These are phyloP conservation scores for Tretioscincus oriximinensis DNA, from an alignment of 2,113 vertebrate genomes.

Conservation along the genomic window DNA sequence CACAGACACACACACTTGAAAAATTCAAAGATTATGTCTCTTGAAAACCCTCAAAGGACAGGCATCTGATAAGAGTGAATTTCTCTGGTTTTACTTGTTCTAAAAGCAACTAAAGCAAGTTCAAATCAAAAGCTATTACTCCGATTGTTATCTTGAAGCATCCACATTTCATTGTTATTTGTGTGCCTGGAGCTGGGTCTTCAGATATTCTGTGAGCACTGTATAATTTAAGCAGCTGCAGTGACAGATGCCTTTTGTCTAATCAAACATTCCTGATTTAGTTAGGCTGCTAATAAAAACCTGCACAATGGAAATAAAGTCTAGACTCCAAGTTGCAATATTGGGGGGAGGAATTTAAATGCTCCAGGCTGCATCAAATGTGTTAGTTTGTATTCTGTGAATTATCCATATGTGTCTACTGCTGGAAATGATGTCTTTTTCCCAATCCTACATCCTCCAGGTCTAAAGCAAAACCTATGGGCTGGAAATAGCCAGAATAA, in stretches of 20 bases:
- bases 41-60: slow-evolving; percentile 12
- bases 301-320: slow-evolving; percentile 15
- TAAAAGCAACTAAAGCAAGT: not conserved
- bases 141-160: not conserved
- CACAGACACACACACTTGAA: not conserved
- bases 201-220: not conserved
- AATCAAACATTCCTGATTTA: slow-evolving; percentile 36
- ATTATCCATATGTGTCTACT: not conserved
- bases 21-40: slow-evolving; percentile 20
- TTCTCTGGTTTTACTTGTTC: not conserved
- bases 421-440: not conserved
- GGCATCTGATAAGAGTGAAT: not conserved
- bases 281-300: slow-evolving; percentile 48
- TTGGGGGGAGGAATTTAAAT: not conserved
- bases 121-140: not conserved
- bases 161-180: fast-evolving
- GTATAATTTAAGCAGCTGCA: slow-evolving; percentile 6
- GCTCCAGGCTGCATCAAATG: slow-evolving; percentile 6
- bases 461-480: no score
- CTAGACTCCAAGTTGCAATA: slow-evolving; percentile 7
- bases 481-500: no score
- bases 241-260: slow-evolving; percentile 23
- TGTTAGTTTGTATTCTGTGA: not conserved
- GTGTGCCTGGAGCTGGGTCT: not conserved
- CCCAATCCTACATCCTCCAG: no score